phyloP scores from a whole-genome alignment of 2,113 vertebrate genomes.

The Coreoperca whiteheadi region DNA sequence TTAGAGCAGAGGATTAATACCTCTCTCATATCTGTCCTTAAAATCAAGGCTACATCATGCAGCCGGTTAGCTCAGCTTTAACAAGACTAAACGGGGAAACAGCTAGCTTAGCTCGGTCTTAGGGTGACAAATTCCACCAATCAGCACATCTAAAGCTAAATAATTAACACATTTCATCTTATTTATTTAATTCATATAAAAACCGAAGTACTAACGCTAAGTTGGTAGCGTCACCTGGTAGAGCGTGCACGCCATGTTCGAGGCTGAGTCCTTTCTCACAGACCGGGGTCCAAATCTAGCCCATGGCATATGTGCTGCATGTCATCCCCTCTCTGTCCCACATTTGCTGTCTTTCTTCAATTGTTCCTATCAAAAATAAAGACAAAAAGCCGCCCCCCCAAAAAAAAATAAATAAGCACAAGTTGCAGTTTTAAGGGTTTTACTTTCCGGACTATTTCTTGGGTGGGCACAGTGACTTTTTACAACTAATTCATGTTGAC shows the following conservation, averaged over 20 bases:
- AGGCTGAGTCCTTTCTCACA: too few species aligned
- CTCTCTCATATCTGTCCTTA: background rate
- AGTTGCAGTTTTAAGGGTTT: background rate
- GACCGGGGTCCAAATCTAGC: too few species aligned
- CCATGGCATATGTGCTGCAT: too few species aligned
- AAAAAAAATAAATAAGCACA: too few species aligned
- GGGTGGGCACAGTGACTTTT: background rate
- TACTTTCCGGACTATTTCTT: background rate
- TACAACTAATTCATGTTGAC: conserved; percentile 18
- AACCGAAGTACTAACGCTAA: background rate
- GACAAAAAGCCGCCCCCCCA: too few species aligned
- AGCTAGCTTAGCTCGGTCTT: background rate
- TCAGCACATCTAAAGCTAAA: background rate
- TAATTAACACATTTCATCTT: background rate
- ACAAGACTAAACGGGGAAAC: background rate
- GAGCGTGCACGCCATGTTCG: too few species aligned
- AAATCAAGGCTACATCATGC: too few species aligned
- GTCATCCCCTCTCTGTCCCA: too few species aligned
- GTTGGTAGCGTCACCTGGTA: too few species aligned
- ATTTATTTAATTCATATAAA: background rate
- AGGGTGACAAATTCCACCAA: background rate
- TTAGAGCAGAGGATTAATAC: background rate
- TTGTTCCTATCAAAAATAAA: too few species aligned
- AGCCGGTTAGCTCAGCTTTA: background rate
- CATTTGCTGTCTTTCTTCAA: too few species aligned